Conservation (phyloP, 1,140 invertebrate genomes). For the Homalodisca vitripennis region DNA sequence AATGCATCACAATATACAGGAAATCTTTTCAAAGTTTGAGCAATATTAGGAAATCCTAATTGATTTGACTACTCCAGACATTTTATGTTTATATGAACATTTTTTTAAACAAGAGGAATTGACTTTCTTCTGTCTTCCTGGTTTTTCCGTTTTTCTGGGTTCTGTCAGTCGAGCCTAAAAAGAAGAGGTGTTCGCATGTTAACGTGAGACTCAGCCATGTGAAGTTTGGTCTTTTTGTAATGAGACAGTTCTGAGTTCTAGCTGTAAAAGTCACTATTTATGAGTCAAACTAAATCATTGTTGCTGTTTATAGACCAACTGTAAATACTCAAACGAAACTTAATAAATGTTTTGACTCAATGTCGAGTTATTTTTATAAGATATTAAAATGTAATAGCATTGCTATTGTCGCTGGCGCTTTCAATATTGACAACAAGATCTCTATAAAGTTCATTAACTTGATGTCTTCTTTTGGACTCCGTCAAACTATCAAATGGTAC, state of each 20-base stretch:
- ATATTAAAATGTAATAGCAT: background rate
- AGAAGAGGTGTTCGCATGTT: background rate
- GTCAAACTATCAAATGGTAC: no score
- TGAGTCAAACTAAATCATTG: background rate
- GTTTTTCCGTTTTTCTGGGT: background rate
- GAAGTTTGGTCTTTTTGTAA: background rate
- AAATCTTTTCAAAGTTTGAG: background rate
- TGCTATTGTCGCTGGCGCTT: background rate
- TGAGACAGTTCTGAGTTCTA: background rate
- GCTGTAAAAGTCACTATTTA: background rate
- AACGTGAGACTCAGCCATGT: background rate
- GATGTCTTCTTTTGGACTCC: background rate
- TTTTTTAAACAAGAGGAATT: background rate
- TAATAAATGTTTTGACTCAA: background rate
- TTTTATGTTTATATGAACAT: background rate
- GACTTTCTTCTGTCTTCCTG: background rate
- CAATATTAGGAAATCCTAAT: background rate
- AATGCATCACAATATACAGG: background rate
- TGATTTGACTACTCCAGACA: background rate
- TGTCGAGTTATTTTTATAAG: background rate
- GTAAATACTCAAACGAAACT: background rate
- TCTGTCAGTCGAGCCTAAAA: background rate
- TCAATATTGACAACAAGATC: background rate
- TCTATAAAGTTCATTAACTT: background rate
- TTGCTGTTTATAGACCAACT: background rate